These are phyloP conservation scores for Saxidomus purpurata DNA, from an alignment of 1,140 invertebrate genomes.

Conservation along the genomic window DNA sequence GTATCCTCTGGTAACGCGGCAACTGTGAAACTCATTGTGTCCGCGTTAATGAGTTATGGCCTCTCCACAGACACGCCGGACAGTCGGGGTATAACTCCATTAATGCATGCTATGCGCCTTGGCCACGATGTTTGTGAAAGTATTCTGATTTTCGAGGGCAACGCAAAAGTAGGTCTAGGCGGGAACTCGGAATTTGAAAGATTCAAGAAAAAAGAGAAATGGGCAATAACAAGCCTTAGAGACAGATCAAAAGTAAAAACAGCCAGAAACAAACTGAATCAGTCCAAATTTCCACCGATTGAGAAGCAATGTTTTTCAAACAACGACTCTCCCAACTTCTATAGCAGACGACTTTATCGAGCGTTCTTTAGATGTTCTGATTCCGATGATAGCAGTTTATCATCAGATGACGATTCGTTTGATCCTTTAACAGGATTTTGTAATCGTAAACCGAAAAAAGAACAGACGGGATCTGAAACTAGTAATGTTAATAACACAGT, in stretches of 20 bases:
- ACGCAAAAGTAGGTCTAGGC: constrained; percentile 71
- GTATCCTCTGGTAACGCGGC: constrained; percentile 74
- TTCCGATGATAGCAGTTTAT: constrained; percentile 4
- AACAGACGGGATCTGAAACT: not conserved
- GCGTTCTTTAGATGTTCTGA: not conserved
- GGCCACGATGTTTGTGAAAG: constrained; percentile 72
- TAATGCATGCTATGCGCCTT: constrained; percentile 72
- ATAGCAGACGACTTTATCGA: not conserved
- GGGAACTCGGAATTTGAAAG: constrained; percentile 64
- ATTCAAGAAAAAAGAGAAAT: constrained; percentile 69
- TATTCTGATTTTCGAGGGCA: constrained; percentile 71
- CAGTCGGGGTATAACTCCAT: constrained; percentile 66
- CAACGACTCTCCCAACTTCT: not conserved
- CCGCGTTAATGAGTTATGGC: constrained; percentile 63
- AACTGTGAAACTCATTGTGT: constrained; percentile 71
- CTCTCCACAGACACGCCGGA: constrained; percentile 71
- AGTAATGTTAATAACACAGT: not conserved
- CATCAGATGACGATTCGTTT: constrained; percentile 8
- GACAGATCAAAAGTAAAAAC: constrained; percentile 65
- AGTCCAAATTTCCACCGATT: constrained; percentile 55
- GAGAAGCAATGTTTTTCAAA: not conserved
- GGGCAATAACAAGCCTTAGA: constrained; percentile 69
- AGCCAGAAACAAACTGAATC: not conserved
- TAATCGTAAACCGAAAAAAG: not conserved
- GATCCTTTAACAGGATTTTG: not conserved